Evolutionary conservation across 1,140 invertebrate genomes (phyloP).

Genomic region (Scaptomyza montana): DNA sequence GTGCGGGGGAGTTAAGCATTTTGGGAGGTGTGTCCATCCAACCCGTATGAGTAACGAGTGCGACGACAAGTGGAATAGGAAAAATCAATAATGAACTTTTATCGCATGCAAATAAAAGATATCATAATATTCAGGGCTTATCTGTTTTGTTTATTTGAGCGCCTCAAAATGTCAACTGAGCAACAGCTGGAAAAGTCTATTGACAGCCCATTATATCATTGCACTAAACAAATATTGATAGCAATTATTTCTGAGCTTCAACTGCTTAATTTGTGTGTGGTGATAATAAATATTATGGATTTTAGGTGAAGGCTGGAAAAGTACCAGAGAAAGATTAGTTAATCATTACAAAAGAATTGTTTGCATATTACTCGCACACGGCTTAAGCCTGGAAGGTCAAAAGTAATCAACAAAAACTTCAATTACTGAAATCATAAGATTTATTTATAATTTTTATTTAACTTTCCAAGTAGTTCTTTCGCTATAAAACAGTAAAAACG

Average conservation of each 20-base stretch:
- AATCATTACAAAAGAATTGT: neutral
- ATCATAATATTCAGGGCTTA: conserved; percentile 54
- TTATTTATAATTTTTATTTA: too few relatives aligned
- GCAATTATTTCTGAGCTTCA: neutral
- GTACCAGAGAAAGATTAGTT: neutral
- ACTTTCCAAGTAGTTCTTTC: too few relatives aligned
- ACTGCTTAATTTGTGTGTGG: neutral
- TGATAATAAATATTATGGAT: neutral
- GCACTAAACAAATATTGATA: conserved; percentile 8
- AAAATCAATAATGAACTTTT: conserved; percentile 71
- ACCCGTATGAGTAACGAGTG: too few relatives aligned
- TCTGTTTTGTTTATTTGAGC: conserved; percentile 32
- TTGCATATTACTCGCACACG: neutral
- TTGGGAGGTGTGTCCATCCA: conserved; percentile 39
- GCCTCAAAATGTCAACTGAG: neutral
- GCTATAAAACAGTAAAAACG: too few relatives aligned
- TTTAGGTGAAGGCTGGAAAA: conserved; percentile 5
- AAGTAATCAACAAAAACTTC: too few relatives aligned
- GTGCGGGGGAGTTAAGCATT: conserved; percentile 13
- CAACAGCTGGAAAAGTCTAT: neutral
- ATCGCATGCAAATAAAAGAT: conserved; percentile 72
- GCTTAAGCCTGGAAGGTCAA: too few relatives aligned
- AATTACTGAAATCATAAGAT: too few relatives aligned
- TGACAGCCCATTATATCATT: neutral
- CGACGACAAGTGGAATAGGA: conserved; percentile 1